phyloP scores from a whole-genome alignment of 2,888 invertebrate genomes.

The Drosophila helvetica region DNA sequence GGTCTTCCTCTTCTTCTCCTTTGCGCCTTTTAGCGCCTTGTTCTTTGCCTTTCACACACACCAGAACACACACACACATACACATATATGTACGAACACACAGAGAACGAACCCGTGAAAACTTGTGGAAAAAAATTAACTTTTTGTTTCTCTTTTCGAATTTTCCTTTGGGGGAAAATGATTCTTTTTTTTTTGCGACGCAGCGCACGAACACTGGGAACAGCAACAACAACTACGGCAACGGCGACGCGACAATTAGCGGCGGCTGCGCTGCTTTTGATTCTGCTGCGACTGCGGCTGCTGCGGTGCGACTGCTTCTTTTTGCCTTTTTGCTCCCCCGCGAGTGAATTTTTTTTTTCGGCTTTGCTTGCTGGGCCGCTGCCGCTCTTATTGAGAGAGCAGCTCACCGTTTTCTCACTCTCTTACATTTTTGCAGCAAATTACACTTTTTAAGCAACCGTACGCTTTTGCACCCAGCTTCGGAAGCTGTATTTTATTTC shows the following conservation, averaged over 20 bases:
- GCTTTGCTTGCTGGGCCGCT: slow-evolving; percentile 51
- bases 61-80: background rate
- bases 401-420: background rate
- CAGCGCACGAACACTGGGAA: slow-evolving; percentile 10
- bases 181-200: slow-evolving; percentile 44
- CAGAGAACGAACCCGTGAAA: background rate
- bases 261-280: slow-evolving; percentile 71
- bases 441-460: slow-evolving; percentile 32
- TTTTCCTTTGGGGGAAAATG: slow-evolving; percentile 20
- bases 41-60: background rate
- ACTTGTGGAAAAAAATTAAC: background rate
- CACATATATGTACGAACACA: too few relatives aligned
- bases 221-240: slow-evolving; percentile 29
- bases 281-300: slow-evolving; percentile 34
- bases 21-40: background rate
- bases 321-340: slow-evolving; percentile 40
- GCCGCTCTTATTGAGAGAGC: slow-evolving; percentile 36
- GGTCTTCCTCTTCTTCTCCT: slow-evolving; percentile 3
- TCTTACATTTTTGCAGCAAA: slow-evolving; percentile 12
- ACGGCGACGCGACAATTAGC: slow-evolving; percentile 62
- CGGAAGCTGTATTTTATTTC: slow-evolving; percentile 19
- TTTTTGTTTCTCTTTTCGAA: slow-evolving; percentile 1
- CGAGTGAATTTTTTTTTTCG: slow-evolving; percentile 54
- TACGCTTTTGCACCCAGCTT: slow-evolving; percentile 15
- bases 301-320: slow-evolving; percentile 29